Evolutionary conservation across 2,888 invertebrate genomes (phyloP).

Genomic region (Pristionchus fissidentatus): DNA sequence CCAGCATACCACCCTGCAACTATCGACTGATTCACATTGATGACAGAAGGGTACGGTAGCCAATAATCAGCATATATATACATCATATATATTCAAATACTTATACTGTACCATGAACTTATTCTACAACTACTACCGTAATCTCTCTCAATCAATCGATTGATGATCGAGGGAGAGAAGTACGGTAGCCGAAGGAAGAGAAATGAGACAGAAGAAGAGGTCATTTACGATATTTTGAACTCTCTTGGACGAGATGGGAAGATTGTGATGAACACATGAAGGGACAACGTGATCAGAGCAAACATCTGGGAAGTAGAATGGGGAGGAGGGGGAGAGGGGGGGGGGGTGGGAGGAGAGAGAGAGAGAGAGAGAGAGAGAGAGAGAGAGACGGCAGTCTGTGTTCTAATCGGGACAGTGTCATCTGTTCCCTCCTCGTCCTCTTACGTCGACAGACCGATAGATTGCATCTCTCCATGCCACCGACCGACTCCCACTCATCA

Average conservation of each 20-base stretch:
- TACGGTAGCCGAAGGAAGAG: background rate
- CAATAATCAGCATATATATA: no score
- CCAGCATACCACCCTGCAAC: conserved; percentile 52
- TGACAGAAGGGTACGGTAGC: background rate
- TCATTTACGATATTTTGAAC: background rate
- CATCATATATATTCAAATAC: no score
- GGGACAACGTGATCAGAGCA: background rate
- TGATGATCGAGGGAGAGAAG: background rate
- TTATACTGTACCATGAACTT: no score
- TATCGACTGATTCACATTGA: no score
- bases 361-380: background rate
- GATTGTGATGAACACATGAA: background rate
- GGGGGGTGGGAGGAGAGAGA: background rate
- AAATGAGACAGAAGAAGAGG: background rate
- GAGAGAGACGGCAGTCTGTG: background rate
- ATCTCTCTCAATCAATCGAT: background rate
- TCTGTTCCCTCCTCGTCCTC: no score
- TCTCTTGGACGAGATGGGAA: background rate
- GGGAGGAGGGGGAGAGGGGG: background rate
- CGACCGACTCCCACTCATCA: no score
- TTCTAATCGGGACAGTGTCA: no score
- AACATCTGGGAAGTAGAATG: background rate
- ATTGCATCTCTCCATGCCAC: no score
- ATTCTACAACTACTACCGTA: no score
- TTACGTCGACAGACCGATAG: no score